Evolutionary conservation across 2,113 vertebrate genomes (phyloP).

Genomic region (Albula glossodonta): DNA sequence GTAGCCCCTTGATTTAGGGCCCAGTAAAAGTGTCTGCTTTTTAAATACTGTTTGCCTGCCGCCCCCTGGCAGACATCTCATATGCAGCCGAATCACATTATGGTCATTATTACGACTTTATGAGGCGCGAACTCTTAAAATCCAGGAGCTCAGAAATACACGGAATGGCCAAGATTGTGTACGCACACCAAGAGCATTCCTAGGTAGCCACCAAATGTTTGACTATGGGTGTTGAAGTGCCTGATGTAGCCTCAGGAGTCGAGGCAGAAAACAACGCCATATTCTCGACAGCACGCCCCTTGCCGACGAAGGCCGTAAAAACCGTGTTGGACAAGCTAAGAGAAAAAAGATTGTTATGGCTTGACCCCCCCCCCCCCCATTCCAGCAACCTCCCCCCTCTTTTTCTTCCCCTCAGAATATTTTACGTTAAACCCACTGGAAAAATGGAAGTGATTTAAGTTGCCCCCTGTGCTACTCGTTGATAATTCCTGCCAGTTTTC

Average conservation of each 20-base stretch:
- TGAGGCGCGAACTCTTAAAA: slow-evolving; percentile 53
- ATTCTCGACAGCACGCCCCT: background rate
- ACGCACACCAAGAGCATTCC: background rate
- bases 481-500: slow-evolving; percentile 33
- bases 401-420: background rate
- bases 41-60: slow-evolving; percentile 71
- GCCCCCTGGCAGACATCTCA: slow-evolving; percentile 57
- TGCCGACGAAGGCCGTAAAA: slow-evolving; percentile 31
- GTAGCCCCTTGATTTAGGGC: slow-evolving; percentile 61
- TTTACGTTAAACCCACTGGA: slow-evolving; percentile 19
- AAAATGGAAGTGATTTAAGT: slow-evolving; percentile 36
- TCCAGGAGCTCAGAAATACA: slow-evolving; percentile 54
- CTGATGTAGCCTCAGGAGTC: background rate
- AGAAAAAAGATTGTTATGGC: slow-evolving; percentile 19
- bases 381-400: slow-evolving; percentile 16
- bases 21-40: slow-evolving; percentile 66
- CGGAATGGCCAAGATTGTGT: background rate
- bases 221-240: background rate
- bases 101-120: slow-evolving; percentile 65
- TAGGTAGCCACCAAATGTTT: background rate
- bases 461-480: background rate
- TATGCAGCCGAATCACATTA: slow-evolving; percentile 69
- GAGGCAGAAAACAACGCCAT: background rate
- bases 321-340: background rate
- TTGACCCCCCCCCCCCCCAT: slow-evolving; percentile 25